Base-by-base conservation (phyloP, 2,113 vertebrate species). In the Lates calcarifer region DNA sequence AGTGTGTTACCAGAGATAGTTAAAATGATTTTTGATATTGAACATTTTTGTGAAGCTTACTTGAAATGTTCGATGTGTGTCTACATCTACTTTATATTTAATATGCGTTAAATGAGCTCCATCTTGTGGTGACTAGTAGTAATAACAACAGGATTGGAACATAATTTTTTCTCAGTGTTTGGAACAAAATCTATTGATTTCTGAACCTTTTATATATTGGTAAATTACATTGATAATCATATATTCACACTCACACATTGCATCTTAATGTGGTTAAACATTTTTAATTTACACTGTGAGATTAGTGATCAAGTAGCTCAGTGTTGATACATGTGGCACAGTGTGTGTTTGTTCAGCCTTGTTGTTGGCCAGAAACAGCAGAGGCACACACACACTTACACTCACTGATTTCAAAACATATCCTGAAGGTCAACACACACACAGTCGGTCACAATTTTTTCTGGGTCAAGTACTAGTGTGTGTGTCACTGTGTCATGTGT, bases 341-440 rank as follows among this genome's bases (percentile, higher is more conserved):
- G 51, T 11, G 6, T 47, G 17, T 47, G 45, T 47, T 4, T 51
- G 51, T 53, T n/a, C 13, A 39, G 24, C 37, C 39, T 43, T 5
- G 39, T 39, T 60, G 17, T 35, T 14, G n/a, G 53, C 1, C 37
- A 0, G 10, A 33, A 28, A 56, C 45, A 58, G 14, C 17, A 24
- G 10, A 64, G 29, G 15, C 10, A 39, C 24, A 49, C 24, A 28
- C 31, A 33, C 31, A 51, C 63, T 13, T 14, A 60, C 31, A 49
- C 31, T 28, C 29, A 39, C 31, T 49, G 6, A 57, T 39, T 45
- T 56, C 4, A 56, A 39, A 43, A 35, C n/a, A 29, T 8, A 49
- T 18, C 20, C 4, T 61, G 29, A 49, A 70, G 80, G 75, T 71
- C 71, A 75, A 29, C 70, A 55, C 51, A 55, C 53, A 66, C 24